These are phyloP conservation scores for Micrasema minimum DNA, from an alignment of 1,140 invertebrate species.

Conservation along the genomic window DNA sequence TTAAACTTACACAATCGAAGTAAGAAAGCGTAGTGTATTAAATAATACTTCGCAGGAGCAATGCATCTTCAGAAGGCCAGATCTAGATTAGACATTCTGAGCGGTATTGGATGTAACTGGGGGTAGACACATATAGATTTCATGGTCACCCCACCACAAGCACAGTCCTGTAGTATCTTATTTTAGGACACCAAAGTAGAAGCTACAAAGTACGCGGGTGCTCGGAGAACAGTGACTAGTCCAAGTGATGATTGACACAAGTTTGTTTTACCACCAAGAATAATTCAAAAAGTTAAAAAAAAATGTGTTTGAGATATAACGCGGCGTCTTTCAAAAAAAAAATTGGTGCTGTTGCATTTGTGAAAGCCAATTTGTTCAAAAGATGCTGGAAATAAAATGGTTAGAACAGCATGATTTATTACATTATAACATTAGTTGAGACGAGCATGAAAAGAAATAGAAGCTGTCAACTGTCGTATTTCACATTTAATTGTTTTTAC, in stretches of 20 bases:
- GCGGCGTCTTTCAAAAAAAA: too few species aligned
- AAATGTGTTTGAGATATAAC: too few species aligned
- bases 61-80: slow-evolving; percentile 8
- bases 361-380: neutral
- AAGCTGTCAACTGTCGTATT: slow-evolving; percentile 2
- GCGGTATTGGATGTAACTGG: neutral
- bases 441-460: neutral
- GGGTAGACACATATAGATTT: slow-evolving; percentile 19
- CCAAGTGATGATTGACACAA: slow-evolving; percentile 11
- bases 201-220: neutral
- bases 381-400: slow-evolving; percentile 3
- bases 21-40: too few species aligned
- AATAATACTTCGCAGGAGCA: neutral
- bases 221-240: neutral
- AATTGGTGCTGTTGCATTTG: too few species aligned
- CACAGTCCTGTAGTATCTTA: neutral
- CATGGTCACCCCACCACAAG: slow-evolving; percentile 24
- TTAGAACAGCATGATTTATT: slow-evolving; percentile 9
- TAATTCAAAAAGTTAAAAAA: too few species aligned
- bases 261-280: too few species aligned
- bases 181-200: slow-evolving; percentile 21
- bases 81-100: slow-evolving; percentile 11
- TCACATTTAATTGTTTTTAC: slow-evolving; percentile 18
- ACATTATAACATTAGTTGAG: neutral
- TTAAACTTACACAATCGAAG: too few species aligned